Evolutionary conservation across 2,888 invertebrate species (phyloP), one percentile per base, ranked within the genome.

Genomic region (Autographa pulchrina): DNA sequence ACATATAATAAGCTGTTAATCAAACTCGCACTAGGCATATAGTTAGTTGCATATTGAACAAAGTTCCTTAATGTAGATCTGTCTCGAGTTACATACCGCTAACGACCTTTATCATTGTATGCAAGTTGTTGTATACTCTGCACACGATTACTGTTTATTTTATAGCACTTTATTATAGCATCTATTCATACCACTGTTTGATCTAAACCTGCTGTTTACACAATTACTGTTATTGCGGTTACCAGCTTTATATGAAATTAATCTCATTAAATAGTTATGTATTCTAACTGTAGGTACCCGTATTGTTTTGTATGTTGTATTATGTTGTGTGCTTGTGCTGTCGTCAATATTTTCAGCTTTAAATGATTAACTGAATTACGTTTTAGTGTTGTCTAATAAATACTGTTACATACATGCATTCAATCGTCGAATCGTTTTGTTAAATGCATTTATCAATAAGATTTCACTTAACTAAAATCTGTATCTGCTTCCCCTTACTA

Each of bases 301-400:
- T 74, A 54, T 79, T 74, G 73, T 84, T 54, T 80, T 78, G 74
- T 81, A 74, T 82, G 73, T 84, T 77, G 70, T 81, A 63, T 74
- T 75, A 66, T 41, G 66, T 75, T 75, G 78, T 80, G 74, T 84
- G 74, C 71, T 83, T 74, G 85, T 80, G 72, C 78, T 76, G 65
- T 82, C 74, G 54, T 80, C 66, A 76, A 76, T 54, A 71, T 78
- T 68, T 62, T 73, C 74, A 76, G 74, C 76, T 81, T 81, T 82
- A 74, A 74, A 70, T 52, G n/a, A 70, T 72, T 68, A 73, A 68
- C 73, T 56, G 75, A 74, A 69, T 80, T 82, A 72, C 20, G 72
- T 79, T 58, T 67, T 80, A 68, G 56, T 63, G 18, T 73, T 60
- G 56, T 73, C 35, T 69, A 32, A 52, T 70, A 59, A 59, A 74